phyloP scores from a whole-genome alignment of 2,797 vertebrate genomes.

The Lates japonicus region DNA sequence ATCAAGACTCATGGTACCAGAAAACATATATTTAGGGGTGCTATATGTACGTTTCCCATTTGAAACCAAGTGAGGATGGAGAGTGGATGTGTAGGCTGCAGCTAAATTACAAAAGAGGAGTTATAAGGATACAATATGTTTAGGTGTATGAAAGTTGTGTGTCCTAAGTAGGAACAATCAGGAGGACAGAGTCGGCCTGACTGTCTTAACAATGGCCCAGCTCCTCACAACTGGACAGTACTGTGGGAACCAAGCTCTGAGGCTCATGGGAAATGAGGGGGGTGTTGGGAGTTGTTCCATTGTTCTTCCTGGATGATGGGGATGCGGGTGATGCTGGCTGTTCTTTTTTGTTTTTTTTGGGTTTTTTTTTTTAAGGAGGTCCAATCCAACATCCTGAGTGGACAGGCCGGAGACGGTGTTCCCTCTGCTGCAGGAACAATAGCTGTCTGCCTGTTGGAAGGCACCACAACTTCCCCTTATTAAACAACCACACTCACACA shows the following conservation, averaged over 20 bases:
- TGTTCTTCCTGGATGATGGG: constrained; percentile 76
- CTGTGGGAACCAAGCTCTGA: constrained; percentile 76
- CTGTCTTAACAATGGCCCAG: constrained; percentile 69
- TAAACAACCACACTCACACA: constrained; percentile 47
- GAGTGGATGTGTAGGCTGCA: constrained; percentile 17
- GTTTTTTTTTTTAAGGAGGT: constrained; percentile 54
- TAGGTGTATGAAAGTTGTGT: constrained; percentile 20
- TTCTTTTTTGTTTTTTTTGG: constrained; percentile 32
- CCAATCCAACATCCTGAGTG: constrained; percentile 82
- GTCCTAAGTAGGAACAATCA: constrained; percentile 65
- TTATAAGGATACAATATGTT: constrained; percentile 20
- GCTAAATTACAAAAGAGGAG: constrained; percentile 3
- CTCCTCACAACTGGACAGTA: constrained; percentile 60
- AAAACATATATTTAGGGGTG: not conserved
- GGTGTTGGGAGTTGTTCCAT: constrained; percentile 68
- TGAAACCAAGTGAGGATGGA: too few relatives aligned
- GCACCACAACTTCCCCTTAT: constrained; percentile 50
- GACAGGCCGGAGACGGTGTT: constrained; percentile 71
- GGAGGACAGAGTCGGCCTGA: constrained; percentile 58
- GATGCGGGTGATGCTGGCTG: constrained; percentile 71
- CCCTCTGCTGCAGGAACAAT: constrained; percentile 80
- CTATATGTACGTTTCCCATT: too few relatives aligned
- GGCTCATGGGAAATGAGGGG: constrained; percentile 73
- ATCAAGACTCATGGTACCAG: too few relatives aligned
- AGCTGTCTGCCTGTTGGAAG: constrained; percentile 64